These are phyloP conservation scores for Mythimna impura DNA, from an alignment of 2,888 invertebrate species.

Conservation along the genomic window DNA sequence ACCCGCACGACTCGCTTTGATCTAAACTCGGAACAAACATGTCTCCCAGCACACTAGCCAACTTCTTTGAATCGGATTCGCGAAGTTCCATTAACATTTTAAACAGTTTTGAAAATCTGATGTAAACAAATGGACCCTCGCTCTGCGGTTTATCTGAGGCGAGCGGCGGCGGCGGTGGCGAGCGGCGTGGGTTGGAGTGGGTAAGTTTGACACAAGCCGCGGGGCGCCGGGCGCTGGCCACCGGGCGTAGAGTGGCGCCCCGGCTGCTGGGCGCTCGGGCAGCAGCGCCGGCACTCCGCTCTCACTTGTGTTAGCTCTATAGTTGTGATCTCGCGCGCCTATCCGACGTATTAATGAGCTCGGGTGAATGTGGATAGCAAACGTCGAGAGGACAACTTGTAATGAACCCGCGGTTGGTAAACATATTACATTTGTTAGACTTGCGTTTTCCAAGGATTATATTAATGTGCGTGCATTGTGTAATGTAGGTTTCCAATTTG, in stretches of 20 bases:
- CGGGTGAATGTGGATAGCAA: neutral
- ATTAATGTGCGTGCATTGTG: neutral
- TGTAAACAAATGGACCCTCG: conserved; percentile 67
- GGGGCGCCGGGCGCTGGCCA: conserved; percentile 10
- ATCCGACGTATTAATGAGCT: neutral
- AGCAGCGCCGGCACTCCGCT: neutral
- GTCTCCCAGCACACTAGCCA: conserved; percentile 20
- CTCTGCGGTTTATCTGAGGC: conserved; percentile 67
- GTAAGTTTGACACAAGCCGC: conserved; percentile 57
- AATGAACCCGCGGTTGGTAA: neutral
- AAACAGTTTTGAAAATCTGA: conserved; percentile 65
- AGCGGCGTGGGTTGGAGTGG: neutral
- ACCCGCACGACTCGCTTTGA: conserved; percentile 50
- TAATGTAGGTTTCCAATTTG: neutral
- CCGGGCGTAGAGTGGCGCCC: neutral
- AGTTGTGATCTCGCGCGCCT: neutral
- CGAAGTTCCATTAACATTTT: conserved; percentile 55
- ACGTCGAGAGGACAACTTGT: neutral
- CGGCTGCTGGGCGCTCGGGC: neutral
- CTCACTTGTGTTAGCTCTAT: neutral
- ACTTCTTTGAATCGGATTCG: conserved; percentile 49
- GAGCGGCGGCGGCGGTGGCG: conserved; percentile 7
- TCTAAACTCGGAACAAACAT: conserved; percentile 44
- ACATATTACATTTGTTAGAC: conserved; percentile 10
- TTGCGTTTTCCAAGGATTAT: conserved; percentile 2